Base-by-base conservation (phyloP, 2,797 vertebrate genomes). In the Neomorphus geoffroyi region DNA sequence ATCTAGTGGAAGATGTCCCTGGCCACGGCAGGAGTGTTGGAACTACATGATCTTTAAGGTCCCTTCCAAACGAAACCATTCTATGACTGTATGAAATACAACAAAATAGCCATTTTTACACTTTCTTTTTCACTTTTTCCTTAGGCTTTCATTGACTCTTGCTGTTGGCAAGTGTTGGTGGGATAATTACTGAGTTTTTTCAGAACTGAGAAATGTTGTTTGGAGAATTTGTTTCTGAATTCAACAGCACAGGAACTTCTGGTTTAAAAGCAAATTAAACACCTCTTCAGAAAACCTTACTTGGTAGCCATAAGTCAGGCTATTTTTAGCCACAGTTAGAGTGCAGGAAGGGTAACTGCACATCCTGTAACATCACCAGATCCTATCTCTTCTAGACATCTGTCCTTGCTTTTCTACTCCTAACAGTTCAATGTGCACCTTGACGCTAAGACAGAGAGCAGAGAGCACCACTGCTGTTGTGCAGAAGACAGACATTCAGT, bases 211-310 rank as follows among this genome's bases (percentile, higher is more conserved):
- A 71, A 50, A 27, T 39, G 6, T 64, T 78, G 8, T 30, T n/a
- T 84, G 35, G 50, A 87, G n/a, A 66, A 48, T 67, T 64, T 28
- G 5, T 90, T 92, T 88, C 65, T 86, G 57, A 86, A 83, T 74
- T 67, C 35, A n/a, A 58, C 51, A 88, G 35, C 70, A 61, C 8
- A 30, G 35, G 30, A 73, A 48, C 12, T 53, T 67, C 54, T 73
- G 12, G 17, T 82, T 77, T 86, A 67, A 80, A 57, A 69, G 33
- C n/a, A 87, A 66, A 71, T 74, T 11, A 53, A 87, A 70, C 13
- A n/a, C 6, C 32, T 90, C 39, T 88, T 83, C 28, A 60, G 75
- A 82, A 87, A 92, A 45, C 26, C 16, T 73, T 64, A 9, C 45
- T 41, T 21, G 18, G 45, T 80, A 57, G 69, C 41, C 61, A 16